phyloP scores from a whole-genome alignment of 2,797 vertebrate genomes.

The Euthynnus affinis region DNA sequence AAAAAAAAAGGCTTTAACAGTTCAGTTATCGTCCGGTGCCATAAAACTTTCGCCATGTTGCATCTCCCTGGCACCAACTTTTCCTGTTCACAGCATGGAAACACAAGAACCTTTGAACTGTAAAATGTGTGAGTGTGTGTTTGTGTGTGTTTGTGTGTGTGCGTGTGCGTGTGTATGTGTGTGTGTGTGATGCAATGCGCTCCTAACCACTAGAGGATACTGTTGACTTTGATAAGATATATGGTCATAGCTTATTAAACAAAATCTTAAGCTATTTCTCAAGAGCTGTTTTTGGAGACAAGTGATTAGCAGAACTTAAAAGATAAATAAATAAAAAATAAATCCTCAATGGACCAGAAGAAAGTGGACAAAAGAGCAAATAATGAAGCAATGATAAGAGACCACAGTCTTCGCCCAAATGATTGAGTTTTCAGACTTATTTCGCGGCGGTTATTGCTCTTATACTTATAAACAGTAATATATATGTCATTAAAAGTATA shows the following conservation, averaged over 20 bases:
- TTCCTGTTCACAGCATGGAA: neutral
- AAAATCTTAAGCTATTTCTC: constrained; percentile 18
- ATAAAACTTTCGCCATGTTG: neutral
- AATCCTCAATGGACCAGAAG: neutral
- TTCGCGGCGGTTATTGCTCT: neutral
- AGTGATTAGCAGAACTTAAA: neutral
- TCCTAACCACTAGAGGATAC: constrained; percentile 80
- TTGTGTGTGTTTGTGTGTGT: too few species aligned
- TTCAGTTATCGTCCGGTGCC: neutral
- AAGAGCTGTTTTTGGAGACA: constrained; percentile 9
- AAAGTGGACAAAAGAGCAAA: neutral
- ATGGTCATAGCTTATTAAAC: neutral
- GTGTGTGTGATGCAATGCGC: constrained; percentile 13
- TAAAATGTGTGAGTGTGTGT: neutral
- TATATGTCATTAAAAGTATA: neutral
- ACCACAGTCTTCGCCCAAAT: neutral
- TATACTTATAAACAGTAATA: neutral
- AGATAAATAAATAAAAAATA: neutral
- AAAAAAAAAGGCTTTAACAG: neutral
- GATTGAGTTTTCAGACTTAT: neutral
- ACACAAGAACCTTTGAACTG: neutral
- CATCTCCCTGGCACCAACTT: neutral
- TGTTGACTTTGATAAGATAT: constrained; percentile 71
- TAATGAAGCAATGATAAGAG: neutral
- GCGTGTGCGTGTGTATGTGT: neutral